A percentile compares a stretch with the other conserved stretches of the same genome.
Evolutionary conservation across 2,888 invertebrate genomes (phyloP).

Genomic region (Pollenia griseotomentosa): DNA sequence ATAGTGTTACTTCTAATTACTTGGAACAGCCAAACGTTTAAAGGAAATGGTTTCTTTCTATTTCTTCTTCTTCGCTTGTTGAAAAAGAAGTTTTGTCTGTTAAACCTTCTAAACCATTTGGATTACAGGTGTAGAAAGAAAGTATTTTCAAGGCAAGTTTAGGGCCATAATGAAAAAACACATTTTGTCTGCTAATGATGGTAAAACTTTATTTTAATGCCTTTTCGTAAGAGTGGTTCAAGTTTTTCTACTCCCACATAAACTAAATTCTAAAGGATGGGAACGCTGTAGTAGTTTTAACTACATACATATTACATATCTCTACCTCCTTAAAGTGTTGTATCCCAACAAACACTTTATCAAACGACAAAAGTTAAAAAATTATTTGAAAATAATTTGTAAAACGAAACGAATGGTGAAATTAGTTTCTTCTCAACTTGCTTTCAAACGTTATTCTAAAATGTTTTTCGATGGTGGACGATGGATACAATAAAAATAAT

Average conservation of each 20-base stretch:
- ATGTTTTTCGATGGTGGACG: too few species aligned
- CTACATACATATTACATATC: too few species aligned
- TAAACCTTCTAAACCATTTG: slow-evolving; percentile 47
- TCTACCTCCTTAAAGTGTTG: too few species aligned
- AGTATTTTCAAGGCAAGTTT: slow-evolving; percentile 69
- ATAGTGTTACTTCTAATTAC: slow-evolving; percentile 65
- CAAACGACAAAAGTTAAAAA: too few species aligned
- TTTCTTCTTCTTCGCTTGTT: neutral
- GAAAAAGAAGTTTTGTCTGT: slow-evolving; percentile 45
- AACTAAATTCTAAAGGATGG: neutral
- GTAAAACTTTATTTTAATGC: slow-evolving; percentile 67
- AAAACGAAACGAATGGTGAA: too few species aligned
- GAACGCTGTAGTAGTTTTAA: neutral
- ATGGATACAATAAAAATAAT: too few species aligned
- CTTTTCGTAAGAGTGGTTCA: slow-evolving; percentile 56
- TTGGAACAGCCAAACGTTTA: slow-evolving; percentile 69
- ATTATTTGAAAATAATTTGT: too few species aligned
- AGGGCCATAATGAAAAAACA: slow-evolving; percentile 66
- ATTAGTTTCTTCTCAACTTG: too few species aligned
- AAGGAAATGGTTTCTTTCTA: slow-evolving; percentile 60
- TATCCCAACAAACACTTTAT: too few species aligned
- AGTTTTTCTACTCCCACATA: slow-evolving; percentile 43
- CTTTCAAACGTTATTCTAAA: too few species aligned
- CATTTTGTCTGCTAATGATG: slow-evolving; percentile 72
- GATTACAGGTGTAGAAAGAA: slow-evolving; percentile 49